Conservation (phyloP, 2,797 vertebrate species). For the Picus viridis region DNA sequence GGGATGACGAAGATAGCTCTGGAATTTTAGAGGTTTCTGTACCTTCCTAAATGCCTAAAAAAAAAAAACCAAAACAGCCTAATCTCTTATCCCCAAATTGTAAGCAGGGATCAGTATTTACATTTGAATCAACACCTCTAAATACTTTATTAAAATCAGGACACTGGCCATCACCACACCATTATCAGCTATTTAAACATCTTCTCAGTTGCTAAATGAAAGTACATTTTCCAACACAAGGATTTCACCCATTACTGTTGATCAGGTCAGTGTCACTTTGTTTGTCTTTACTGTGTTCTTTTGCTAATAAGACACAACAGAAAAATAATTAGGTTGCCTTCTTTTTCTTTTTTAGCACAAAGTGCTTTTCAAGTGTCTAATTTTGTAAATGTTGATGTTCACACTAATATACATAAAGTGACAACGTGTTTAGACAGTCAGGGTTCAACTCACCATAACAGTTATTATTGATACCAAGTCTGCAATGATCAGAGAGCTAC, state of each 20-base stretch:
- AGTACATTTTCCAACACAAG: not conserved
- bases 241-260: not conserved
- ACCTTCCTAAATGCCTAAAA: conserved; percentile 5
- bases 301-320: not conserved
- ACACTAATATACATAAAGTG: not conserved
- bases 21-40: not conserved
- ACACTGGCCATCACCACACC: conserved; percentile 25
- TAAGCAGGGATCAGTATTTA: conserved; percentile 26
- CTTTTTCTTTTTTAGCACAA: not conserved
- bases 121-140: conserved; percentile 9
- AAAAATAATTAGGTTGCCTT: conserved; percentile 6
- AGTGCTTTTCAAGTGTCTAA: not conserved
- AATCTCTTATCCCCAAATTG: not conserved
- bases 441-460: not conserved
- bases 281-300: not conserved
- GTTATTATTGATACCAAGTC: not conserved
- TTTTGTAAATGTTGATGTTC: not conserved
- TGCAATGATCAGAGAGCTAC: not conserved
- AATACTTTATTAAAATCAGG: conserved; percentile 32
- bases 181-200: conserved; percentile 24
- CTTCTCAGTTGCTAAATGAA: conserved; percentile 27
- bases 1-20: not conserved
- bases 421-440: not conserved
- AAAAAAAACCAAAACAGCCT: conserved; percentile 4
- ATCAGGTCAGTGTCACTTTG: not conserved